phyloP scores from a whole-genome alignment of 2,113 vertebrate species.

The Brienomyrus longianalis region DNA sequence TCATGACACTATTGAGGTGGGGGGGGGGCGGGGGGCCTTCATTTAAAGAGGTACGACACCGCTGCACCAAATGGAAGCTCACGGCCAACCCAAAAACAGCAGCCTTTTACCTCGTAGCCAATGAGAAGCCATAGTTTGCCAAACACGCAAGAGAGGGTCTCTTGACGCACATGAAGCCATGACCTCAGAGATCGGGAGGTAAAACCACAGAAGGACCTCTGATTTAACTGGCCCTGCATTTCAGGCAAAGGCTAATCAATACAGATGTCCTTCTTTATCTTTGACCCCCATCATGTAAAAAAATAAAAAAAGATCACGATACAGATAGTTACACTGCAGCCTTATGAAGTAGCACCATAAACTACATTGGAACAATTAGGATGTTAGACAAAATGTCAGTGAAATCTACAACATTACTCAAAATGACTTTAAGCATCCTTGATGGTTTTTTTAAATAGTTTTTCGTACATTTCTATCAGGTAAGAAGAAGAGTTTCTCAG shows the following conservation, averaged over 20 bases:
- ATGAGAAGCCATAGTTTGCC: slow-evolving; percentile 88
- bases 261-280: slow-evolving; percentile 80
- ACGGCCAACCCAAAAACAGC: slow-evolving; percentile 76
- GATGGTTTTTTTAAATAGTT: slow-evolving; percentile 53
- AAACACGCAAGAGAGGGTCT: slow-evolving; percentile 82
- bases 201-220: slow-evolving; percentile 74
- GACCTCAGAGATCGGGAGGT: slow-evolving; percentile 77
- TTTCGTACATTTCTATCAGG: slow-evolving; percentile 24
- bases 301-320: slow-evolving; percentile 36
- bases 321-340: slow-evolving; percentile 94
- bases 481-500: background rate
- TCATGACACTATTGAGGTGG: slow-evolving; percentile 27
- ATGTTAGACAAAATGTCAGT: slow-evolving; percentile 46
- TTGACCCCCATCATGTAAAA: slow-evolving; percentile 77
- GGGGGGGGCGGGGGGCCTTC: slow-evolving; percentile 44
- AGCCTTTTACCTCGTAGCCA: slow-evolving; percentile 91
- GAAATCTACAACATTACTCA: slow-evolving; percentile 32
- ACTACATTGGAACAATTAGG: slow-evolving; percentile 54
- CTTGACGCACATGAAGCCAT: slow-evolving; percentile 88
- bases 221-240: slow-evolving; percentile 75
- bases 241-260: slow-evolving; percentile 77
- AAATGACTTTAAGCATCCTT: slow-evolving; percentile 68
- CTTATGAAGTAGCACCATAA: slow-evolving; percentile 85
- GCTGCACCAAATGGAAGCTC: slow-evolving; percentile 85
- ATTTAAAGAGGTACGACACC: slow-evolving; percentile 82